These are phyloP conservation scores for Orthonychiurus folsomi DNA, from an alignment of 2,888 invertebrate genomes.

Conservation along the genomic window DNA sequence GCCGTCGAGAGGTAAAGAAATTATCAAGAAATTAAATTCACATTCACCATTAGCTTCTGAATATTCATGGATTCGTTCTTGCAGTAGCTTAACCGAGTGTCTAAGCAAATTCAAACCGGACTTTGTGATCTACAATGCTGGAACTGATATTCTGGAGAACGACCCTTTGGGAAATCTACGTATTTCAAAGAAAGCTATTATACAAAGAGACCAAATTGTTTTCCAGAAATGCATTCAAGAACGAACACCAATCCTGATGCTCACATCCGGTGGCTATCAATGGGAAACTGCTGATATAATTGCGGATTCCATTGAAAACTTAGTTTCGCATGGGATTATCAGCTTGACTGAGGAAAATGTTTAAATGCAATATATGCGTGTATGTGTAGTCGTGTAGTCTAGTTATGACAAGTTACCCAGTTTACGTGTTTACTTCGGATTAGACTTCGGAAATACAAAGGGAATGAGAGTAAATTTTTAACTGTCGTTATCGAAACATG, in stretches of 20 bases:
- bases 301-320: slow-evolving; percentile 72
- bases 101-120: slow-evolving; percentile 65
- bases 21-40: too few relatives aligned
- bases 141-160: slow-evolving; percentile 70
- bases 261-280: slow-evolving; percentile 80
- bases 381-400: neutral
- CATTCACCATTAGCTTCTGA: too few relatives aligned
- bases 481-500: too few relatives aligned
- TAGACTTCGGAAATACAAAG: neutral
- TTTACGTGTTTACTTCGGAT: neutral
- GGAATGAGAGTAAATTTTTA: too few relatives aligned
- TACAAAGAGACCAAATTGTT: slow-evolving; percentile 72
- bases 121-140: slow-evolving; percentile 84
- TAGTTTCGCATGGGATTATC: slow-evolving; percentile 47
- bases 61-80: too few relatives aligned
- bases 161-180: slow-evolving; percentile 67
- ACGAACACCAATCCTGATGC: slow-evolving; percentile 70
- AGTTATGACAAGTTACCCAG: neutral
- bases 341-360: neutral
- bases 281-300: slow-evolving; percentile 68
- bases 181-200: slow-evolving; percentile 67
- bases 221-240: slow-evolving; percentile 58
- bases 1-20: slow-evolving; percentile 58
- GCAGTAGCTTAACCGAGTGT: slow-evolving; percentile 51
- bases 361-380: neutral